Percentiles rank a stretch among this genome's conserved stretches.
These are phyloP conservation scores for Drosophila meridiana DNA, from an alignment of 2,888 invertebrate genomes.

Conservation along the genomic window DNA sequence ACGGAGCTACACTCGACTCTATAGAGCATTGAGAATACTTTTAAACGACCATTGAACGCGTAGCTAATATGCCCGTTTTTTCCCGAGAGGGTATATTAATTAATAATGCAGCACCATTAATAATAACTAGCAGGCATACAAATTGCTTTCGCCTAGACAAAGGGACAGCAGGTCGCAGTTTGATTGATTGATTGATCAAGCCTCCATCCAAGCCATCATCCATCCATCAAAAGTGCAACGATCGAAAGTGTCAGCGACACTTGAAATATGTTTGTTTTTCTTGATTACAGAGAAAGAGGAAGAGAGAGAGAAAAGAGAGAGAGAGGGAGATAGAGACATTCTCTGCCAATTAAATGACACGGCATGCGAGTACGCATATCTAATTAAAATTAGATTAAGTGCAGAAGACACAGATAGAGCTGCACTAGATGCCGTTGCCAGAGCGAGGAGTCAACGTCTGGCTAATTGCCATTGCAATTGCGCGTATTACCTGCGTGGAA, in stretches of 20 bases:
- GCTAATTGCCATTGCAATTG: slow-evolving; percentile 66
- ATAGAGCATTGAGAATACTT: not conserved
- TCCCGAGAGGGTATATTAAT: slow-evolving; percentile 31
- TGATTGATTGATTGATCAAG: slow-evolving; percentile 52
- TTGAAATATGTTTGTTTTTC: slow-evolving; percentile 55
- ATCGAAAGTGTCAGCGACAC: slow-evolving; percentile 45
- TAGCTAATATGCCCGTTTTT: not conserved
- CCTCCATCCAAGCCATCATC: slow-evolving; percentile 18
- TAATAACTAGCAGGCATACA: slow-evolving; percentile 44
- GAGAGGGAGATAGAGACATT: not conserved
- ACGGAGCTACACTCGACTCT: not conserved
- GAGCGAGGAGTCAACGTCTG: slow-evolving; percentile 32
- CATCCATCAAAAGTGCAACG: slow-evolving; percentile 36
- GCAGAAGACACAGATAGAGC: not conserved
- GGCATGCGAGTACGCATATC: slow-evolving; percentile 8
- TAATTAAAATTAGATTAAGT: slow-evolving; percentile 74
- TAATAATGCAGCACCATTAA: slow-evolving; percentile 69
- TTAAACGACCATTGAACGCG: not conserved
- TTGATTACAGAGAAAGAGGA: not conserved
- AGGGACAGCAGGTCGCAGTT: slow-evolving; percentile 36
- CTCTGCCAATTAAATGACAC: slow-evolving; percentile 12
- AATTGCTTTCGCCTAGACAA: slow-evolving; percentile 50
- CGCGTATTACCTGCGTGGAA: slow-evolving; percentile 60
- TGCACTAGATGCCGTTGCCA: slow-evolving; percentile 14
- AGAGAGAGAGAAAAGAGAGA: not conserved